Evolutionary conservation across 2,113 vertebrate species (phyloP).

Genomic region (Danionella cerebrum): DNA sequence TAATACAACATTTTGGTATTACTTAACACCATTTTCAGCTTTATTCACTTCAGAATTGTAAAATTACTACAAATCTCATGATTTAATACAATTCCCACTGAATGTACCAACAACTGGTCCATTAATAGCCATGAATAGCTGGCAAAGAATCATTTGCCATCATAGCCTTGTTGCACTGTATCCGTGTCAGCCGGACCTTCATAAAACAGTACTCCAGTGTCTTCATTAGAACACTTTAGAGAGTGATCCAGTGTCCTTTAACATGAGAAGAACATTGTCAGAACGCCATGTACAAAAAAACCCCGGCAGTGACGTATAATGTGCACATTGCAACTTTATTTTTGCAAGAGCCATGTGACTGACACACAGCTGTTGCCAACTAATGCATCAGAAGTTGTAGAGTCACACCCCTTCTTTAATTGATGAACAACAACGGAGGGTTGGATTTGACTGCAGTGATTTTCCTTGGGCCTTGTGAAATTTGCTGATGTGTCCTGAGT

Average conservation of each 20-base stretch:
- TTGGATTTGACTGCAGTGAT: neutral
- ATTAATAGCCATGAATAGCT: neutral
- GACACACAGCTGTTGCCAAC: neutral
- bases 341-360: neutral
- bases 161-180: neutral
- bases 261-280: neutral
- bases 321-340: neutral
- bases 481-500: neutral
- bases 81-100: neutral
- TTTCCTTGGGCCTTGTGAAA: neutral
- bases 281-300: neutral
- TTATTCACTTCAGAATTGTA: neutral
- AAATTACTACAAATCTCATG: too few relatives aligned
- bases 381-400: neutral
- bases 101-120: neutral
- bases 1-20: too few relatives aligned
- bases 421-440: neutral
- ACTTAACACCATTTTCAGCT: too few relatives aligned
- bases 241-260: neutral
- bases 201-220: neutral
- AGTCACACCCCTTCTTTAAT: neutral
- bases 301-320: neutral
- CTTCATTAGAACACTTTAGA: neutral
- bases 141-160: neutral
- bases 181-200: neutral